Base-by-base conservation (phyloP, 2,888 invertebrate genomes). In the Acleris cristana region DNA sequence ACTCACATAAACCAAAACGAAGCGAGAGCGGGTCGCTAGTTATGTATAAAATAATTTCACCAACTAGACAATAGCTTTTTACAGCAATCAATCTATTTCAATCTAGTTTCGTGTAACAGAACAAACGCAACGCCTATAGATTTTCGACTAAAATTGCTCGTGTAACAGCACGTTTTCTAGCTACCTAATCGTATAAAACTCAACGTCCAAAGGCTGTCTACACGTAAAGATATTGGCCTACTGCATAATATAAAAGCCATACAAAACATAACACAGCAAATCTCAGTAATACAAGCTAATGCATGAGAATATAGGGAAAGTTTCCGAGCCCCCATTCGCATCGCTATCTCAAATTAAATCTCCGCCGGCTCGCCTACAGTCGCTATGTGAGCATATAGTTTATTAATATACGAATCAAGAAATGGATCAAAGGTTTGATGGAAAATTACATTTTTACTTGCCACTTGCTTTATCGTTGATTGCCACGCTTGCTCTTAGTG, bases 261-360 rank as follows among this genome's bases (percentile, higher is more conserved):
- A 77, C 74, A 67, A 69, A 79, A 79, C 75, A 74, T 78, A 77
- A 74, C 73, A 73, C 84, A 84, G 85, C 85, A 86, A 84, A 79
- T 84, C 81, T 74, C 78, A 77, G 81, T 84, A 84, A 84, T 79
- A 83, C 81, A 82, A 76, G 82, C 85, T 88, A 88, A 88, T 87
- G 86, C 83, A 83, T 83, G 86, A 79, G 86, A 85, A 83, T 86
- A 87, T 87, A 85, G 84, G 80, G 80, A 87, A 88, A 89, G 87
- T 88, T 87, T 83, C 79, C 76, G 74, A 79, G 80, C 77, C 81
- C 78, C 83, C 80, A 79, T 83, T 82, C 81, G 74, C 80, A 73
- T 83, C 88, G 79, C 86, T 89, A 90, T 90, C 90, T 90, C 85
- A 90, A 90, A 90, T 90, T 88, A 89, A 90, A 90, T 90, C 89